phyloP scores from a whole-genome alignment of 2,797 vertebrate species.

The Erethizon dorsatum region DNA sequence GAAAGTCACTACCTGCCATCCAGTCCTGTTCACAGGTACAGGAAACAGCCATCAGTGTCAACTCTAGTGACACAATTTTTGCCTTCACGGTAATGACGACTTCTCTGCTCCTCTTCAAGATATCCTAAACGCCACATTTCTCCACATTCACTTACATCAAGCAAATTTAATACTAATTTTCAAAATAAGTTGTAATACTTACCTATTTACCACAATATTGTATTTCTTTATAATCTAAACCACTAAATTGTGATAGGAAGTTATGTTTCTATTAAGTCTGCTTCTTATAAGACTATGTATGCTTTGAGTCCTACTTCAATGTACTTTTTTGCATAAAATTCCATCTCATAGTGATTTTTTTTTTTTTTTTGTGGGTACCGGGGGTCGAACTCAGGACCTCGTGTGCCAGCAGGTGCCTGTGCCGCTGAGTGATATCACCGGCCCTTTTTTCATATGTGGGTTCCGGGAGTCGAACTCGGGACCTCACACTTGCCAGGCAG shows the following conservation, averaged over 20 bases:
- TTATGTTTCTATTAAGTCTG: constrained; percentile 26
- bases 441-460: too few relatives aligned
- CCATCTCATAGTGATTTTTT: neutral
- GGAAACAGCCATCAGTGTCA: neutral
- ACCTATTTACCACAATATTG: neutral
- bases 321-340: constrained; percentile 38
- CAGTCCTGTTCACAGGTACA: neutral
- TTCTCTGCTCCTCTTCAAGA: neutral
- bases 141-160: neutral
- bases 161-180: neutral
- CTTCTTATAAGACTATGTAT: neutral
- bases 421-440: too few relatives aligned
- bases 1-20: neutral
- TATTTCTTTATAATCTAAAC: constrained; percentile 57
- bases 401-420: too few relatives aligned
- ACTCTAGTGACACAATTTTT: neutral
- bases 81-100: neutral
- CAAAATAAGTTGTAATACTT: neutral
- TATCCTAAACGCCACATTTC: neutral
- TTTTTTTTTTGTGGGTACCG: too few relatives aligned
- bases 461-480: too few relatives aligned
- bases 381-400: too few relatives aligned
- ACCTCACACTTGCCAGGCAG: too few relatives aligned
- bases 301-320: neutral
- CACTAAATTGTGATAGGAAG: neutral